Evolutionary conservation across 2,888 invertebrate species (phyloP), one percentile per base, ranked within the genome.

Genomic region (Erebia aethiops): DNA sequence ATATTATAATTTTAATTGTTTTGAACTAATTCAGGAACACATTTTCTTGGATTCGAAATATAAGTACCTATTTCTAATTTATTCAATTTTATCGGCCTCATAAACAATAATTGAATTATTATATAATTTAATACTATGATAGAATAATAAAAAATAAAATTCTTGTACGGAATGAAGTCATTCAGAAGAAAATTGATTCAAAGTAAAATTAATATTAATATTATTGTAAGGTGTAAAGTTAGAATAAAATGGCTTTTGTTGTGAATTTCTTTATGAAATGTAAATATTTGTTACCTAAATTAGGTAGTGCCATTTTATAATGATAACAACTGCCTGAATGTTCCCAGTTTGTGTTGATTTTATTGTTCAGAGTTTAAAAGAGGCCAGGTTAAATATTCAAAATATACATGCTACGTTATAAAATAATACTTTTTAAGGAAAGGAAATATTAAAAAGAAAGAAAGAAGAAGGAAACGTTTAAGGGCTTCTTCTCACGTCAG

Each of bases 331-430:
- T 76, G 77, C 76, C 78, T 82, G 80, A 83, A 87, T 87, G 88
- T 90, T 86, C 77, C 74, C 18, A 82, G 82, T 87, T 88, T 89
- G 71, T 84, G 91, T 92, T 91, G 77, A 90, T 87, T 91, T 85
- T 91, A 91, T 91, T 84, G 78, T 81, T 90, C 89, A 92, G 90
- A 91, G 91, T 92, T 88, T 91, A 91, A 87, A 80, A 80, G 77
- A 68, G 64, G 70, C 79, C 79, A 81, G 78, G 78, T 80, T 74
- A 77, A 80, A 82, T 78, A 81, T 79, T 57, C 21, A 35, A 67
- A 67, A 58, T 21, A 49, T 49, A 67, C 57, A 58, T 58, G 49
- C 57, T 7, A 7, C 7, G 1, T 1, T 35, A 35, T 35, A 35
- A 35, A 35, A 7, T 35, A 35, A 35, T 35, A 35, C 0, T 35